Evolutionary conservation across 2,113 vertebrate species (phyloP).

Genomic region (Trematocara marginatum): DNA sequence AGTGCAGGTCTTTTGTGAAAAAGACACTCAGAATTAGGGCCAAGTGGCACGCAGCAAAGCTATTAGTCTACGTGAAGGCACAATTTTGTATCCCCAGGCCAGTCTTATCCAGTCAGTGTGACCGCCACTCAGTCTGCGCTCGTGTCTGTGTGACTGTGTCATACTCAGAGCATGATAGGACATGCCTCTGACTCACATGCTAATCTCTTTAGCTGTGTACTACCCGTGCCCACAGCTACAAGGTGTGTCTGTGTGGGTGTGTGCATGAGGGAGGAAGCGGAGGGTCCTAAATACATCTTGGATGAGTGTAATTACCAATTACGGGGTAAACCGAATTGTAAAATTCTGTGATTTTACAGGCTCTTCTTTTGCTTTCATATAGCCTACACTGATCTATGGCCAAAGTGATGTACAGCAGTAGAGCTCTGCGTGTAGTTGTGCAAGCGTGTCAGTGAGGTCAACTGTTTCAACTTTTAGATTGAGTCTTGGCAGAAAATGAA

Average conservation of each 20-base stretch:
- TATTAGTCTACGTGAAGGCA: constrained; percentile 11
- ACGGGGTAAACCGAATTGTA: neutral
- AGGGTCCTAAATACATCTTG: neutral
- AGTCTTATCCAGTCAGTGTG: neutral
- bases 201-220: constrained; percentile 36
- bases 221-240: constrained; percentile 4
- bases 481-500: neutral
- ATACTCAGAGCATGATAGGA: constrained; percentile 56
- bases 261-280: neutral
- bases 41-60: constrained; percentile 14
- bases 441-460: neutral
- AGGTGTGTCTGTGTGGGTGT: constrained; percentile 37
- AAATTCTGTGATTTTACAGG: neutral
- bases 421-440: neutral
- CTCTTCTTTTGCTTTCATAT: neutral
- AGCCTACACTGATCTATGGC: neutral
- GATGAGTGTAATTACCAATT: neutral
- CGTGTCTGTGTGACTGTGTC: constrained; percentile 15
- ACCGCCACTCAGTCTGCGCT: neutral
- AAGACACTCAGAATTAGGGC: neutral
- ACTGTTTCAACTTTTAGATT: neutral
- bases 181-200: constrained; percentile 68
- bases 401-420: neutral
- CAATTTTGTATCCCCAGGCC: constrained; percentile 21
- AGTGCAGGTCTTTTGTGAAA: neutral